Evolutionary conservation across 2,888 invertebrate genomes (phyloP).

Genomic region (Chironomus tentans): DNA sequence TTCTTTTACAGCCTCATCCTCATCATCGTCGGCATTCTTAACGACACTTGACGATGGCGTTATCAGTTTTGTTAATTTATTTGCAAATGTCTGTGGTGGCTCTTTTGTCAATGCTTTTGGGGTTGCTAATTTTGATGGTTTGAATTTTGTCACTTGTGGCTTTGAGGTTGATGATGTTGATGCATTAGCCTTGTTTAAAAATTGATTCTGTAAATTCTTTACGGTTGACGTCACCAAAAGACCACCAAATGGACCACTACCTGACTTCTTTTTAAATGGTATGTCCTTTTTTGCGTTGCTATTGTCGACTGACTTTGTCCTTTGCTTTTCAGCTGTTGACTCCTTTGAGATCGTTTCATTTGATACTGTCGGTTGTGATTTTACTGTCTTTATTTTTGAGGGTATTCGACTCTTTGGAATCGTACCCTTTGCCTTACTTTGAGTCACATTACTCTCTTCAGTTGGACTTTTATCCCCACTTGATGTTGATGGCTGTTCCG

Average conservation of each 20-base stretch:
- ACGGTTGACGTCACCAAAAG: conserved; percentile 3
- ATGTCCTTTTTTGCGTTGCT: neutral
- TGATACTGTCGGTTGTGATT: neutral
- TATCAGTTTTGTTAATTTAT: conserved; percentile 20
- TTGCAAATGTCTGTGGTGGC: conserved; percentile 17
- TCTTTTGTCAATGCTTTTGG: conserved; percentile 29
- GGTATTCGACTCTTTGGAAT: neutral
- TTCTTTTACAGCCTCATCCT: conserved; percentile 36
- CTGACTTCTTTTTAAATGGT: neutral
- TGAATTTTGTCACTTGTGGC: conserved; percentile 33
- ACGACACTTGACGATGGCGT: neutral
- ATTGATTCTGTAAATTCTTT: conserved; percentile 10
- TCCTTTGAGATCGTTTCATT: neutral
- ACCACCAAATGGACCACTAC: conserved; percentile 32
- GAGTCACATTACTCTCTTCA: neutral
- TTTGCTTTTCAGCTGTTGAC: neutral
- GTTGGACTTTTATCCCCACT: neutral
- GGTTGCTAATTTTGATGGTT: conserved; percentile 32
- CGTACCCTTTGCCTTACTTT: neutral
- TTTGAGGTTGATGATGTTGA: conserved; percentile 36
- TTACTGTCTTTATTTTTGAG: neutral
- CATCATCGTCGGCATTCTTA: conserved; percentile 39
- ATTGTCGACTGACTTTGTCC: neutral
- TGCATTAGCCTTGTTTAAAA: conserved; percentile 8
- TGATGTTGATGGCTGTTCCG: neutral